Evolutionary conservation across 2,888 invertebrate genomes (phyloP), one percentile per base, ranked within the genome.

Genomic region (Harpalus rubripes): DNA sequence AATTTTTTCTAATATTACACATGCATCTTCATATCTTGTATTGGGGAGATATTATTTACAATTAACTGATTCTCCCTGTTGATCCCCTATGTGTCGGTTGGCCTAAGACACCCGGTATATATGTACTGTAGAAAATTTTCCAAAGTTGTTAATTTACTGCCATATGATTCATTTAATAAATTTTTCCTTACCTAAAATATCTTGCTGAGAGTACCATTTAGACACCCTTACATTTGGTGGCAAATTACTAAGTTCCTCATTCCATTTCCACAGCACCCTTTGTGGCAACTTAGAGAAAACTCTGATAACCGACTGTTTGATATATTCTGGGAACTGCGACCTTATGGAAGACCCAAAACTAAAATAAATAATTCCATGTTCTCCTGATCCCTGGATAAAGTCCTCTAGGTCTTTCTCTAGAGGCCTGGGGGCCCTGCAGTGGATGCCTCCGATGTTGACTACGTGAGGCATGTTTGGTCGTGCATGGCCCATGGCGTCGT

Each of bases 191-290:
- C 81, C 83, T 83, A 83, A 74, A 18, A 83, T 41, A 74, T 83
- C 83, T 41, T 83, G 83, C 44, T 83, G 83, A 7, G 83, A 74
- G 61, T 59, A 83, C 83, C 83, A 83, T 18, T 83, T 83, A 1
- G 74, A 74, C 18, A 74, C 18, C 44, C 41, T 83, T 12, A 83
- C 83, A 74, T 83, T 83, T 2, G 59, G 12, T 0, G 83, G 83
- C 59, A 83, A 15, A 16, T 59, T 41, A n/a, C 18, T n/a, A 26
- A 83, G 18, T 18, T 83, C 83, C 32, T 83, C 83, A 39, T 83
- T 83, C 83, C 83, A 83, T 12, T 83, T 83, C 83, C 83, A 83
- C n/a, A 83, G 15, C 26, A 83, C 39, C 10, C 83, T 56, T 59
- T 83, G 83, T 15, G 83, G 83, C 41, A 83, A 26, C 58, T 61